Evolutionary conservation across 2,797 vertebrate genomes (phyloP).

Genomic region (Acridotheres tristis): DNA sequence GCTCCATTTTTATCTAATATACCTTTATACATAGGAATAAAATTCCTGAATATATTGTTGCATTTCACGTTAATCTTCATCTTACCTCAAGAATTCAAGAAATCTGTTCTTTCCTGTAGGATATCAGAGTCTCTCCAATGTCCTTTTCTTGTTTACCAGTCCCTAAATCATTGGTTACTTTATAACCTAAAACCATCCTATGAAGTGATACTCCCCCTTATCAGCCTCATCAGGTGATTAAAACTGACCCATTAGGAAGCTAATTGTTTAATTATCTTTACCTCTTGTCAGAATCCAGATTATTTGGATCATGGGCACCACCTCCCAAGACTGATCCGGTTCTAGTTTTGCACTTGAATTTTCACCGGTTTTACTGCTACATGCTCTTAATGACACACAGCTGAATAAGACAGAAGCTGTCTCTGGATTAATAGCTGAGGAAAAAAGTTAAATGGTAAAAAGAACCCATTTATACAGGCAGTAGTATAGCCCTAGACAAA

Average conservation of each 20-base stretch:
- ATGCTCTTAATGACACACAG: background rate
- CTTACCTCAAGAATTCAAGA: background rate
- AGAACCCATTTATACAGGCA: background rate
- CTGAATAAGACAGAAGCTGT: background rate
- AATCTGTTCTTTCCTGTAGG: rapidly evolving
- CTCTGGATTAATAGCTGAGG: background rate
- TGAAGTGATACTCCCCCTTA: background rate
- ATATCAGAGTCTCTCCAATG: rapidly evolving
- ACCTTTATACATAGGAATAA: background rate
- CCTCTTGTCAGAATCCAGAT: background rate
- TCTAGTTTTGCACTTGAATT: background rate
- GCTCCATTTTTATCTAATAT: background rate
- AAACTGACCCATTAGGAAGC: background rate
- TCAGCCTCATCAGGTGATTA: background rate
- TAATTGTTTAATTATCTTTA: background rate
- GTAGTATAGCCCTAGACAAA: background rate
- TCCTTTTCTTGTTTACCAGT: background rate
- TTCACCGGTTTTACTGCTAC: background rate
- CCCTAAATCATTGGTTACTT: background rate
- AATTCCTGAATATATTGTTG: background rate
- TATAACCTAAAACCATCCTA: background rate
- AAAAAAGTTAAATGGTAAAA: background rate
- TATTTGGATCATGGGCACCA: background rate
- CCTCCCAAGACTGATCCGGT: background rate
- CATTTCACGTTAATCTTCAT: background rate